Base-by-base conservation (phyloP, 2,113 vertebrate species). In the Bos indicus region DNA sequence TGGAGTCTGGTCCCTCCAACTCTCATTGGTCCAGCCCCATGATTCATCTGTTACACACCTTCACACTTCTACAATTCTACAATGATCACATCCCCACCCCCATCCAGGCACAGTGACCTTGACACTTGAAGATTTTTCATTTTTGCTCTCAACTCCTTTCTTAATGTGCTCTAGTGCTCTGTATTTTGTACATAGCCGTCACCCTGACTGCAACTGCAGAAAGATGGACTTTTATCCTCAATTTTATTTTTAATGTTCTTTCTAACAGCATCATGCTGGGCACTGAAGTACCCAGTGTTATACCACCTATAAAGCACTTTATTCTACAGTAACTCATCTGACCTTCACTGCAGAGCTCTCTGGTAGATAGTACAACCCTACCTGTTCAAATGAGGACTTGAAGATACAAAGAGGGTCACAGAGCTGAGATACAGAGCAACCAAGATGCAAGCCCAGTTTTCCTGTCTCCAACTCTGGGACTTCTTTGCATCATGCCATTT, bases 221-320 rank as follows among this genome's bases (percentile, higher is more conserved):
- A 97, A 81, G 54, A 74, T 67, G n/a, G 11, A 81, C 48, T 94
- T 96, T 94, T n/a, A 82, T 36, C 88, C 86, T 92, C 33, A 93
- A 11, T 74, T 60, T 82, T 59, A n/a, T 78, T 94, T 78, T 30
- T 40, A 87, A 91, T n/a, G 56, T 94, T 94, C 84, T 94, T 95
- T 43, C 82, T 77, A 82, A 93, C 19, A 82, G 25, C 23, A 46
- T 52, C 36, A 71, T 56, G 60, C 54, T 94, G n/a, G 12, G 40
- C 52, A 48, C n/a, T 77, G 54, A 59, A 95, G 94, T 88, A 57
- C 13, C 40, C 48, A 62, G 51, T 52, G 28, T 51, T 93, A 7
- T 26, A 84, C 40, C 16, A 57, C 56, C 54, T 88, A 87, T 23
- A 90, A 84, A 95, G 25, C 25, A 81, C 15, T 86, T 87, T 57